These are phyloP conservation scores for Morpho deidamia DNA, from an alignment of 2,888 invertebrate genomes.

Conservation along the genomic window DNA sequence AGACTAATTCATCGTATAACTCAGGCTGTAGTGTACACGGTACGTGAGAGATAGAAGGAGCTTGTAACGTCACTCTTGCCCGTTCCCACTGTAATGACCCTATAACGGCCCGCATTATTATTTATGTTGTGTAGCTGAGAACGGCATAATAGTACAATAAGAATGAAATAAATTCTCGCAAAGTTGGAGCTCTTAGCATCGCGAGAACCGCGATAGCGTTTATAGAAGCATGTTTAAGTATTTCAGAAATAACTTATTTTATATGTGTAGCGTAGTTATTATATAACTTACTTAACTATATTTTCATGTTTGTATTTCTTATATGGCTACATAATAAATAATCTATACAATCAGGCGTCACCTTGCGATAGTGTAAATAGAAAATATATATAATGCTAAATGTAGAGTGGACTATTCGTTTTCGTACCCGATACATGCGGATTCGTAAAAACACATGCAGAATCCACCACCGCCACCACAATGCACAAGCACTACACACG, in stretches of 20 bases:
- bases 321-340: no score
- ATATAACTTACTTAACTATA: no score
- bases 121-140: slow-evolving; percentile 76
- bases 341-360: no score
- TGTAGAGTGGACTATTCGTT: no score
- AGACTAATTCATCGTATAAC: slow-evolving; percentile 27
- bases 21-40: slow-evolving; percentile 27
- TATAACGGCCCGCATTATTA: slow-evolving; percentile 74
- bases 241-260: slow-evolving; percentile 41
- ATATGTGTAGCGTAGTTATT: no score
- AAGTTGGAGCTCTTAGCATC: slow-evolving; percentile 67
- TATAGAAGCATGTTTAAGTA: slow-evolving; percentile 59
- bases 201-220: slow-evolving; percentile 62
- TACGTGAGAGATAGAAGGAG: slow-evolving; percentile 34
- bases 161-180: slow-evolving; percentile 73
- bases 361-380: no score
- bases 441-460: no score
- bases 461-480: no score
- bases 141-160: slow-evolving; percentile 75
- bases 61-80: slow-evolving; percentile 54
- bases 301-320: no score
- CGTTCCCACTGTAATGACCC: slow-evolving; percentile 69
- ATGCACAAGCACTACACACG: no score
- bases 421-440: no score
- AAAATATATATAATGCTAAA: no score